Base-by-base conservation (phyloP, 2,113 vertebrate species). In the Ciconia boyciana region DNA sequence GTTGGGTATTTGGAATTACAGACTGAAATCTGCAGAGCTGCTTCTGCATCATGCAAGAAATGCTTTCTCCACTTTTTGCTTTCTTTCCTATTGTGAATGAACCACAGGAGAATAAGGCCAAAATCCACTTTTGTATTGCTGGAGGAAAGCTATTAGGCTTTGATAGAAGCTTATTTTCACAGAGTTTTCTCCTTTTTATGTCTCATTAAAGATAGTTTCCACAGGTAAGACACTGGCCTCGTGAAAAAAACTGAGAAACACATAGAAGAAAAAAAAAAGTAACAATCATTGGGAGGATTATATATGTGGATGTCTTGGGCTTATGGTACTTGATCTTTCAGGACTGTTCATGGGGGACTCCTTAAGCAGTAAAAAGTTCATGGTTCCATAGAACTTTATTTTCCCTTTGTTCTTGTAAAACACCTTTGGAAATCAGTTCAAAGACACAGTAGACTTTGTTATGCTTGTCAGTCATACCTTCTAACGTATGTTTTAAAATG, bases 401-500 rank as follows among this genome's bases (percentile, higher is more conserved):
- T 83, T 94, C 69, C 36, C 44, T 87, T 94, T 89, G 48, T 88
- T 94, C 83, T 87, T 10, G 0, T 91, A 70, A 95, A 94, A 78
- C 49, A 69, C 61, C 65, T 87, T 76, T 84, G 65, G 85, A 84
- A 95, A 91, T 87, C 89, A 34, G 66, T 93, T 95, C 89, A 94
- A 90, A 96, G 92, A 21, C 71, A 65, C 39, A 64, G 75, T 48
- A 94, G 76, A 76, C 61, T 91, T 91, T 4, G 16, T 96, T 93
- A 76, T 21, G 28, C 87, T 90, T 96, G 95, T 92, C 89, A 94
- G 81, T 94, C 93, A 64, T 85, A 46, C 54, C 69, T 93, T 80
- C 9, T 89, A 78, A 92, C 44, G 41, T 92, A 68, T 92, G 72
- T 93, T 94, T 95, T 92, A 85, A 89, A 68, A 65, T 84, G 64